Evolutionary conservation across 2,797 vertebrate genomes (phyloP).

Genomic region (Intellagama lesueurii): DNA sequence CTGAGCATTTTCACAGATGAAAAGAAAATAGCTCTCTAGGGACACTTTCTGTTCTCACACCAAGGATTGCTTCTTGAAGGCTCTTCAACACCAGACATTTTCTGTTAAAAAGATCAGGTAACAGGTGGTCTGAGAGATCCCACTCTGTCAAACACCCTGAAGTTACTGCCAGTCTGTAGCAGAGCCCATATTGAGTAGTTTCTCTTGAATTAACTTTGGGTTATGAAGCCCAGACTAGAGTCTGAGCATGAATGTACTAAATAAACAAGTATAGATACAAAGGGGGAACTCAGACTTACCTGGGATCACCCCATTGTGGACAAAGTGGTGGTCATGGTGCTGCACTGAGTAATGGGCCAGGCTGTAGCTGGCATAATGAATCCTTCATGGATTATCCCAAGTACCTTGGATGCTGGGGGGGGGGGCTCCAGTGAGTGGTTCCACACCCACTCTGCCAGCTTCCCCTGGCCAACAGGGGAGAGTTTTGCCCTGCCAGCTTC

Average conservation of each 20-base stretch:
- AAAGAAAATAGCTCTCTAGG: neutral
- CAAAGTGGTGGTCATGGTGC: neutral
- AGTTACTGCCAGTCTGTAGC: neutral
- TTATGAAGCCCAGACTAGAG: neutral
- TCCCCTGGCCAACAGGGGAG: no score
- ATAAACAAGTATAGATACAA: neutral
- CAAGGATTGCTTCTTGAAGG: neutral
- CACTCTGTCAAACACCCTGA: neutral
- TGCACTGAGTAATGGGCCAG: no score
- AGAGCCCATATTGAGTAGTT: no score
- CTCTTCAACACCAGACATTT: neutral
- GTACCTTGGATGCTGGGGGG: no score
- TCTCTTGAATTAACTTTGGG: neutral
- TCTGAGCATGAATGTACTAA: neutral
- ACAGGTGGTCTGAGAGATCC: neutral
- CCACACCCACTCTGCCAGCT: no score
- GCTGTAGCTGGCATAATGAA: no score
- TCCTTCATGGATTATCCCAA: no score
- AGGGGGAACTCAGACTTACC: neutral
- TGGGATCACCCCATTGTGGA: no score
- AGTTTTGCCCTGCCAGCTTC: no score
- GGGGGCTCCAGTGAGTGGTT: no score
- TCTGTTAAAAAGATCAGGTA: neutral
- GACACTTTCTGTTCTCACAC: neutral
- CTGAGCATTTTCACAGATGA: slow-evolving; percentile 1